Conservation (phyloP, 1,140 invertebrate species). For the Micrasema minimum region DNA sequence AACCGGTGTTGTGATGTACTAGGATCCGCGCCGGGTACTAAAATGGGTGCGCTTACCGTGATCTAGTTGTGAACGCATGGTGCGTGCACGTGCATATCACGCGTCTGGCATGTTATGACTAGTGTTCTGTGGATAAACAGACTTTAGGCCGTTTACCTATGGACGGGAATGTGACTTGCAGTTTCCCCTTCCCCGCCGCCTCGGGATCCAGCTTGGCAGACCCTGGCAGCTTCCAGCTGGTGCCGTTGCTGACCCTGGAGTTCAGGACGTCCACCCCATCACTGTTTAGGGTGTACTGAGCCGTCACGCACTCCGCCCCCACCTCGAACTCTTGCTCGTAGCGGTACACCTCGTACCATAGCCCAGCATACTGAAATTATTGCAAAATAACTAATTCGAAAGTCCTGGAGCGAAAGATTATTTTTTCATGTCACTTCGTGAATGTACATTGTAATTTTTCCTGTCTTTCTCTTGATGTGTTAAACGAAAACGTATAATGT, state of each 20-base stretch:
- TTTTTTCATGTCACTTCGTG: neutral
- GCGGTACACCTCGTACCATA: constrained; percentile 59
- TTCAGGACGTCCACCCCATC: constrained; percentile 37
- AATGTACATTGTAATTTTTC: neutral
- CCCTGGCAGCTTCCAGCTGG: constrained; percentile 51
- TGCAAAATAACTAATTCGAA: too few species aligned
- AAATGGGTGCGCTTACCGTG: too few species aligned
- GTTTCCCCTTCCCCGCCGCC: constrained; percentile 46
- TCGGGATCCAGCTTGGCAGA: constrained; percentile 53
- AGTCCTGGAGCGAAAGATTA: neutral
- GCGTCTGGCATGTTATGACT: too few species aligned
- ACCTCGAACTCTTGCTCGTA: constrained; percentile 58
- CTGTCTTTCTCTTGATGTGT: too few species aligned
- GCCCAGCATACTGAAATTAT: constrained; percentile 56
- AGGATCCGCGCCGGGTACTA: too few species aligned
- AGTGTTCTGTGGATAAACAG: too few species aligned
- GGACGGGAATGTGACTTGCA: constrained; percentile 48
- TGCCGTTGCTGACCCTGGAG: constrained; percentile 28
- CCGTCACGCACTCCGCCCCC: constrained; percentile 52
- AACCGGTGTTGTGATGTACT: too few species aligned
- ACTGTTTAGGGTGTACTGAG: constrained; percentile 53
- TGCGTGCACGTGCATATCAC: too few species aligned
- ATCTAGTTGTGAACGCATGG: too few species aligned
- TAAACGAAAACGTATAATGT: too few species aligned
- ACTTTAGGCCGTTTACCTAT: too few species aligned